Percentiles rank a stretch among this genome's conserved stretches.
Evolutionary conservation across 2,797 vertebrate genomes (phyloP).

Genomic region (Pipistrellus pipistrellus): DNA sequence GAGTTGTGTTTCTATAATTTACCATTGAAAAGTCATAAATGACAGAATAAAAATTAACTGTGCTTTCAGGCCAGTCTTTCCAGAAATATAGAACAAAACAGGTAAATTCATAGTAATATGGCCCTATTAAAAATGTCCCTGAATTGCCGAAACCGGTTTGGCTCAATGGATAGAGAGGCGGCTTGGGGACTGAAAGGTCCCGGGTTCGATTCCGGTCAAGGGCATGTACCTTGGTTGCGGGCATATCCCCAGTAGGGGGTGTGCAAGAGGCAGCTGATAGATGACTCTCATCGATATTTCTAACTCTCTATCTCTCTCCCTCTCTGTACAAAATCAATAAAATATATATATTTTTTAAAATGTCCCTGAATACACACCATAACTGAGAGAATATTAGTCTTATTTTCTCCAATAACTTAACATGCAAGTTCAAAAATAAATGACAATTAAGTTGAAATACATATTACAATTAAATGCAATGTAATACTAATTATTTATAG

Average conservation of each 20-base stretch:
- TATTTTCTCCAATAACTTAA: constrained; percentile 36
- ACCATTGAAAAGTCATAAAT: neutral
- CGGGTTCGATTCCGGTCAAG: too few species aligned
- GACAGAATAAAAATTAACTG: neutral
- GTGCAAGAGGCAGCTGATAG: too few species aligned
- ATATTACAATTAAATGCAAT: constrained; percentile 36
- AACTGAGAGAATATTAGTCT: neutral
- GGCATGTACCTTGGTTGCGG: too few species aligned
- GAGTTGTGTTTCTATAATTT: neutral
- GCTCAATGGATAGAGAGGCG: too few species aligned
- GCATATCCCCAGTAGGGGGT: too few species aligned
- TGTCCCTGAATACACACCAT: neutral
- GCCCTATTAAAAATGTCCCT: neutral
- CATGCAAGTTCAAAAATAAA: neutral
- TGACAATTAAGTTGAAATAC: constrained; percentile 36
- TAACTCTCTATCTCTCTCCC: too few species aligned
- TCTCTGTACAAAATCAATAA: too few species aligned
- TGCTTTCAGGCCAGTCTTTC: neutral
- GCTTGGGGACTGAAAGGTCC: too few species aligned
- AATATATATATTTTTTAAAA: too few species aligned
- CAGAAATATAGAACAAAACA: neutral
- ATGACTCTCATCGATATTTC: too few species aligned
- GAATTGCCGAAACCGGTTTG: too few species aligned
- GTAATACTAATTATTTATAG: constrained; percentile 40
- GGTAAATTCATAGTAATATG: neutral